Percentiles rank a stretch among this genome's conserved stretches.
phyloP scores from a whole-genome alignment of 1,140 invertebrate genomes.

The Aporrectodea caliginosa region DNA sequence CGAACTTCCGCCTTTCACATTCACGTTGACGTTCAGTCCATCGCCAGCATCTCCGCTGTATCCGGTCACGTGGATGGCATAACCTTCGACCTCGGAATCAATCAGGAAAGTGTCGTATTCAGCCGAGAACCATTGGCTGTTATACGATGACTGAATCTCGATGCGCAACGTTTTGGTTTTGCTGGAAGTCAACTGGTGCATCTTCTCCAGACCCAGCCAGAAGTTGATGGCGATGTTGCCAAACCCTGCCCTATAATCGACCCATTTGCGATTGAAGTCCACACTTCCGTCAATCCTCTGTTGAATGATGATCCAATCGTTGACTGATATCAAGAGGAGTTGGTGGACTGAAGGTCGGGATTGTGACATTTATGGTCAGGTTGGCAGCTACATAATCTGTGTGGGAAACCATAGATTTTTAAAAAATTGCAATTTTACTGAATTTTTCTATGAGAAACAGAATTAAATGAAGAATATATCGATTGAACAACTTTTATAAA shows the following conservation, averaged over 20 bases:
- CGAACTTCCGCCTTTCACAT: not conserved
- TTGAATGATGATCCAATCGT: slow-evolving; percentile 71
- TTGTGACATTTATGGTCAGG: not conserved
- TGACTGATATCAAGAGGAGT: not conserved
- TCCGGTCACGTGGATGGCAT: not conserved
- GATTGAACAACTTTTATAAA: too few relatives aligned
- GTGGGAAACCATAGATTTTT: too few relatives aligned
- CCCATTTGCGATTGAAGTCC: slow-evolving; percentile 15
- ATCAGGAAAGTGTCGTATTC: not conserved
- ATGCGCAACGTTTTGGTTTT: slow-evolving; percentile 1
- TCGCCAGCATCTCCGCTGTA: slow-evolving; percentile 5
- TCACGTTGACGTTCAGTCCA: not conserved
- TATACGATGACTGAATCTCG: not conserved
- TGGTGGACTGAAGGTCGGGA: not conserved
- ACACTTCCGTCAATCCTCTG: slow-evolving; percentile 45
- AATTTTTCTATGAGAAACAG: too few relatives aligned
- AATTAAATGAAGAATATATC: too few relatives aligned
- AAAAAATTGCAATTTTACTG: too few relatives aligned
- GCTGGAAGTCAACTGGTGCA: slow-evolving; percentile 10
- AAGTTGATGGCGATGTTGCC: slow-evolving; percentile 8
- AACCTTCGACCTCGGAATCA: not conserved
- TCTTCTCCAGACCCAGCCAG: slow-evolving; percentile 22
- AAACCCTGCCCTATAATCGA: slow-evolving; percentile 45
- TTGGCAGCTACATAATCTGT: not conserved
- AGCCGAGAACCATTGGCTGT: not conserved